Base-by-base conservation (phyloP, 2,797 vertebrate species). In the Sebastes matsubarae region DNA sequence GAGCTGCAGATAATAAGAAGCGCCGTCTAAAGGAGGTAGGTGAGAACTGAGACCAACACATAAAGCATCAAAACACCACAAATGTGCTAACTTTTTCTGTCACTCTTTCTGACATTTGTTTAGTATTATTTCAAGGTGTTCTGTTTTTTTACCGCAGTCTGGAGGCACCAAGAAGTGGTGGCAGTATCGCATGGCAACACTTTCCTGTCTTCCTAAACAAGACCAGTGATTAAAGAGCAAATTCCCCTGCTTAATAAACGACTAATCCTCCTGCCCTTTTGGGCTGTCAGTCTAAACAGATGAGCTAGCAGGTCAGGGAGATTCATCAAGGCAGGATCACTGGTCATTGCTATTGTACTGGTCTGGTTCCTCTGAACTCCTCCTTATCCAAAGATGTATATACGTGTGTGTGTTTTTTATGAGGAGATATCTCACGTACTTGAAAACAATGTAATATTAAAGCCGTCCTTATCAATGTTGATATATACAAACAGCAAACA, bases 231-330 rank as follows among this genome's bases (percentile, higher is more conserved):
- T 87, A 92, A 90, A 81, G 83, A 91, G 83, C 82, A n/a, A 77
- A 61, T 38, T 73, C 60, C 22, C 30, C 75, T 70, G 81, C 81
- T 88, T 92, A 93, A 91, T 86, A 93, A 87, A 85, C 50, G 29
- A 76, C 83, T 85, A 92, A 93, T 91, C 87, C 88, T 36, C 2
- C 67, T 93, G 93, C 82, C 91, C 93, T 93, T 93, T 93, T 36
- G 80, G 30, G 84, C 87, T 94, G 90, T 90, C 90, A 86, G 87
- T 83, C 79, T 55, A 85, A 91, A 91, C 84, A 82, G 89, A 93
- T 91, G 90, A 94, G 86, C 61, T 22, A 14, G 74, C 54, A 46
- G 72, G 77, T 86, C 86, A 61, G 63, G 71, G 60, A 82, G 79
- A 89, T 88, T 87, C 87, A 92, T 93, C 89, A 87, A 77, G 68